phyloP scores from a whole-genome alignment of 2,888 invertebrate genomes.

The Nysson spinosus region DNA sequence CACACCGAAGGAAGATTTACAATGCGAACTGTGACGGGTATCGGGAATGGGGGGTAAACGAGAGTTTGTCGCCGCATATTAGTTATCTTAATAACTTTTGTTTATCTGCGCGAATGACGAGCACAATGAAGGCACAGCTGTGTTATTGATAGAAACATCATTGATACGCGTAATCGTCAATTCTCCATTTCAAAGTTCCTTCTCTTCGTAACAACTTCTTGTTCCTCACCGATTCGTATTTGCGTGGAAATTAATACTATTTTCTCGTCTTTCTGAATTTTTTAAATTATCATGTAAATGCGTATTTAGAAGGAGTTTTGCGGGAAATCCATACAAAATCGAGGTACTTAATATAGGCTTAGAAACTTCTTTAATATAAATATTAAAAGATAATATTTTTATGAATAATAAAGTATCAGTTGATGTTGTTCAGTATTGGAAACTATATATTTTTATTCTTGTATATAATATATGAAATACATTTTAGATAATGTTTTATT shows the following conservation, averaged over 20 bases:
- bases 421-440: no score
- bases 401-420: no score
- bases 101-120: conserved; percentile 7
- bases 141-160: conserved; percentile 1
- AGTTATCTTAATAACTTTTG: conserved; percentile 19
- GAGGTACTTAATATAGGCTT: no score
- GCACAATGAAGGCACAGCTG: background rate
- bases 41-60: conserved; percentile 1
- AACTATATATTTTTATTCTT: no score
- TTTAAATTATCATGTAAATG: no score
- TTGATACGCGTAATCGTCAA: background rate
- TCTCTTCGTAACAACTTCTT: background rate
- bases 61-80: conserved; percentile 13
- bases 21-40: conserved; percentile 1
- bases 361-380: no score
- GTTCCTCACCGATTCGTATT: background rate
- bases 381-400: no score
- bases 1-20: background rate
- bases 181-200: conserved; percentile 9
- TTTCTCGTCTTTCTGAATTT: no score
- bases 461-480: no score
- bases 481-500: no score
- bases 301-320: no score
- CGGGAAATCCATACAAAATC: no score
- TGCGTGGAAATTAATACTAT: background rate